phyloP scores from a whole-genome alignment of 2,888 invertebrate species.

The Drosophila borealis region DNA sequence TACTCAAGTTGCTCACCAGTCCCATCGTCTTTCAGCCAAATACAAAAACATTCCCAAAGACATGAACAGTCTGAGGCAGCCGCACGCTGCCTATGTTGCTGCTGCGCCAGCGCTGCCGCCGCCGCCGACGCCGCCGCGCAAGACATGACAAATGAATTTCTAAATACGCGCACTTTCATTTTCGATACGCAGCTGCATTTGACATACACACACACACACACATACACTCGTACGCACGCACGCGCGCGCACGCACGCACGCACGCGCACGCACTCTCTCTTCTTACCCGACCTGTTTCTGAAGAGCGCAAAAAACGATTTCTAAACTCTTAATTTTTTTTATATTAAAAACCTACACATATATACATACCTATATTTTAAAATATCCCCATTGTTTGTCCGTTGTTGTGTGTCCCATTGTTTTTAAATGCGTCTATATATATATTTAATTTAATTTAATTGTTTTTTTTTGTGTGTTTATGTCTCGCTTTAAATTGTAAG shows the following conservation, averaged over 20 bases:
- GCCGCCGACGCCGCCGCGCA: conserved; percentile 85
- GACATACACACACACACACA: background rate
- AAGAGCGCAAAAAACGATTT: conserved; percentile 10
- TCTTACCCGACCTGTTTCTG: conserved; percentile 9
- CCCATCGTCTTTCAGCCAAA: conserved; percentile 84
- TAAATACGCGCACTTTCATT: conserved; percentile 57
- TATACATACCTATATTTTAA: background rate
- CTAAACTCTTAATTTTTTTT: background rate
- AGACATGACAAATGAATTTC: conserved; percentile 85
- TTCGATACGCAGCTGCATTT: conserved; percentile 6
- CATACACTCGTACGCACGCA: background rate
- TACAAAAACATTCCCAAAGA: conserved; percentile 86
- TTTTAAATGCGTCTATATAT: conserved; percentile 1
- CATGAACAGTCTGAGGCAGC: conserved; percentile 78
- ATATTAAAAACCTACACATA: background rate
- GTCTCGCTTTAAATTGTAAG: conserved; percentile 16
- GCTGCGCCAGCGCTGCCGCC: conserved; percentile 74
- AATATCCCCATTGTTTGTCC: background rate
- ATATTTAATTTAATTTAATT: conserved; percentile 3
- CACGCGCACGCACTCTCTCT: conserved; percentile 10
- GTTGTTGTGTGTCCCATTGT: conserved; percentile 24
- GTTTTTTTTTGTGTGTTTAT: conserved; percentile 5
- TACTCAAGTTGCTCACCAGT: conserved; percentile 84
- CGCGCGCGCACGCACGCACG: background rate
- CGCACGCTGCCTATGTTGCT: conserved; percentile 48